phyloP scores from a whole-genome alignment of 92 coral and sea anemone species.

The Desmophyllum pertusum region DNA sequence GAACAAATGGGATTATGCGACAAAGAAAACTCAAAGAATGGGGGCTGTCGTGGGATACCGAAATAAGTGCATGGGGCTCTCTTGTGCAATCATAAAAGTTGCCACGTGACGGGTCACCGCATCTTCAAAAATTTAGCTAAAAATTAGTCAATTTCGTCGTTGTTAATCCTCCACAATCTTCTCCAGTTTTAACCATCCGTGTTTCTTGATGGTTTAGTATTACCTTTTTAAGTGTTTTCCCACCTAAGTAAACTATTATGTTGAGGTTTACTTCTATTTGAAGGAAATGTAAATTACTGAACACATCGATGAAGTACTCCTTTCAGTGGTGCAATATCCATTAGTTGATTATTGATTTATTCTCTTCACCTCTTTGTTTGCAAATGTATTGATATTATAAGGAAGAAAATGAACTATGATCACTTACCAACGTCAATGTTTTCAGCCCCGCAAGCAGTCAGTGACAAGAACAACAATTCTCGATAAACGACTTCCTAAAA shows the following conservation, averaged over 20 bases:
- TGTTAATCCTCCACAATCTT: too few species aligned
- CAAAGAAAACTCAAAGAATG: not conserved
- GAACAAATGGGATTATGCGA: not conserved
- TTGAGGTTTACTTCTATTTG: too few species aligned
- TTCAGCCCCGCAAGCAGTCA: constrained; percentile 95
- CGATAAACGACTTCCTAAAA: constrained; percentile 94
- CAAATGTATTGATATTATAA: not conserved
- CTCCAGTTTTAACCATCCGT: too few species aligned
- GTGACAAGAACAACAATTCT: constrained; percentile 81
- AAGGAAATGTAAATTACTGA: too few species aligned
- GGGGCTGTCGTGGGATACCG: not conserved
- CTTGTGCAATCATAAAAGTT: too few species aligned
- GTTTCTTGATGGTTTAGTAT: too few species aligned
- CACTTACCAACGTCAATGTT: constrained; percentile 90
- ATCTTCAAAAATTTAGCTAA: too few species aligned
- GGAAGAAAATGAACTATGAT: not conserved
- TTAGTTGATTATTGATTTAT: not conserved
- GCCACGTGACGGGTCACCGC: too few species aligned
- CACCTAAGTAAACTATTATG: too few species aligned
- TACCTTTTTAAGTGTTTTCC: too few species aligned
- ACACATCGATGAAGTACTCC: too few species aligned
- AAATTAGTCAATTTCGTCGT: too few species aligned
- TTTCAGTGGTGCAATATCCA: not conserved
- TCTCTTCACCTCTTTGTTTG: not conserved
- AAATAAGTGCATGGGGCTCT: not conserved